A percentile compares a stretch with the other conserved stretches of the same genome.
Evolutionary conservation across 2,797 vertebrate genomes (phyloP).

Genomic region (Lepilemur ruficaudatus): DNA sequence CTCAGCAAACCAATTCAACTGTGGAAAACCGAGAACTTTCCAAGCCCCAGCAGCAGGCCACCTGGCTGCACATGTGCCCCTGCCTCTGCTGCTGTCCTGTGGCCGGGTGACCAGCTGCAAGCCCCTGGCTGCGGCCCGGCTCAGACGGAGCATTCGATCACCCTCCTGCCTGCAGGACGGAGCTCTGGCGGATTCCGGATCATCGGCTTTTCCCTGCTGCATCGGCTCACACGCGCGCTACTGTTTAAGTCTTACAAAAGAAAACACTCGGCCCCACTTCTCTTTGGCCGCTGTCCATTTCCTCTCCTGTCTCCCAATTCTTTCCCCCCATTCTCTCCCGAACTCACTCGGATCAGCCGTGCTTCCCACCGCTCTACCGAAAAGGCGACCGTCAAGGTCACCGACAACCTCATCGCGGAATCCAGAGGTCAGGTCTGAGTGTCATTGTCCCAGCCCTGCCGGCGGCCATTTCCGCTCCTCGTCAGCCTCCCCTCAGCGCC

Average conservation of each 20-base stretch:
- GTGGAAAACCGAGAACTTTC: background rate
- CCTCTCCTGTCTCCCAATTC: background rate
- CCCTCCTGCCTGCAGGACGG: accelerated
- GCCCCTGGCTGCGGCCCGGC: background rate
- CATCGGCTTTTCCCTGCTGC: background rate
- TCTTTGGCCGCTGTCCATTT: background rate
- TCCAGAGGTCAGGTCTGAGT: background rate
- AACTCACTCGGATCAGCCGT: background rate
- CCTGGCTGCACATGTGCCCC: background rate
- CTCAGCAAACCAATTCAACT: background rate
- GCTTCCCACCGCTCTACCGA: background rate
- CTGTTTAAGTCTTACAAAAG: background rate
- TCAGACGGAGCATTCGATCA: background rate
- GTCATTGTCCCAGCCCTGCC: no score
- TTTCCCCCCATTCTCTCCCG: background rate
- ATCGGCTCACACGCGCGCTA: background rate
- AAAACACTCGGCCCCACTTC: background rate
- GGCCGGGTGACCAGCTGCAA: background rate
- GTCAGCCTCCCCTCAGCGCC: no score
- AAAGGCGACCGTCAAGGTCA: background rate
- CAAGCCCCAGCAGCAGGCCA: background rate
- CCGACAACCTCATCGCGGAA: background rate
- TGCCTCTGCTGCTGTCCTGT: background rate
- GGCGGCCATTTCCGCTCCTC: no score
- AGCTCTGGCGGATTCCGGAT: no score